phyloP scores from a whole-genome alignment of 1,140 invertebrate species.

The Papilio polytes region DNA sequence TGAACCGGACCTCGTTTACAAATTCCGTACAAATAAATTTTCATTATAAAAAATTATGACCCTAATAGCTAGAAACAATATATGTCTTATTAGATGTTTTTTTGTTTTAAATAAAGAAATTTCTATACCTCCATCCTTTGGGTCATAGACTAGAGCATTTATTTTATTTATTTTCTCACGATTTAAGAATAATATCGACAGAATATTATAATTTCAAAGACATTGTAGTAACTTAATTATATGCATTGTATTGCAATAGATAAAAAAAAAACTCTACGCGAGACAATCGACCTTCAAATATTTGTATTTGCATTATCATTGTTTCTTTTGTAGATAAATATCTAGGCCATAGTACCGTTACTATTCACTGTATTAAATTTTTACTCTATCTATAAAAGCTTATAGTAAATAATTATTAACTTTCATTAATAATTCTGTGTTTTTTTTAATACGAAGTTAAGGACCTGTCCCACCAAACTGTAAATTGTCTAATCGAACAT shows the following conservation, averaged over 20 bases:
- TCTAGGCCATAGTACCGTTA: background rate
- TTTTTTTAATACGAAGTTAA: too few relatives aligned
- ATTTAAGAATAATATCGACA: too few relatives aligned
- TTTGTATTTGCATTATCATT: background rate
- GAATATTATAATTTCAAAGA: background rate
- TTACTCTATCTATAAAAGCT: background rate
- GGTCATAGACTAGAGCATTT: too few relatives aligned
- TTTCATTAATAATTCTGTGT: too few relatives aligned
- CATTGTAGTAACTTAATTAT: background rate
- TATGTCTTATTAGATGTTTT: too few relatives aligned
- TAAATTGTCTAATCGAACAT: too few relatives aligned
- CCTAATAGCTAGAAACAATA: too few relatives aligned
- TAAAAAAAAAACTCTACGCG: background rate
- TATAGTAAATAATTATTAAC: too few relatives aligned
- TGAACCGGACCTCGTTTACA: slow-evolving; percentile 36
- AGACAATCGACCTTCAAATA: slow-evolving; percentile 16
- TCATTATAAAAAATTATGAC: background rate
- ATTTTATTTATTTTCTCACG: too few relatives aligned
- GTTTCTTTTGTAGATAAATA: background rate
- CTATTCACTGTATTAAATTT: background rate
- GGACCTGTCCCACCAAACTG: too few relatives aligned
- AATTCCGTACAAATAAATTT: slow-evolving; percentile 37
- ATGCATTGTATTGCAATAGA: background rate
- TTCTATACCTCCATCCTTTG: too few relatives aligned
- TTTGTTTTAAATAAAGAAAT: too few relatives aligned